Conservation (phyloP, 2,113 vertebrate genomes). For the Tyto alba region DNA sequence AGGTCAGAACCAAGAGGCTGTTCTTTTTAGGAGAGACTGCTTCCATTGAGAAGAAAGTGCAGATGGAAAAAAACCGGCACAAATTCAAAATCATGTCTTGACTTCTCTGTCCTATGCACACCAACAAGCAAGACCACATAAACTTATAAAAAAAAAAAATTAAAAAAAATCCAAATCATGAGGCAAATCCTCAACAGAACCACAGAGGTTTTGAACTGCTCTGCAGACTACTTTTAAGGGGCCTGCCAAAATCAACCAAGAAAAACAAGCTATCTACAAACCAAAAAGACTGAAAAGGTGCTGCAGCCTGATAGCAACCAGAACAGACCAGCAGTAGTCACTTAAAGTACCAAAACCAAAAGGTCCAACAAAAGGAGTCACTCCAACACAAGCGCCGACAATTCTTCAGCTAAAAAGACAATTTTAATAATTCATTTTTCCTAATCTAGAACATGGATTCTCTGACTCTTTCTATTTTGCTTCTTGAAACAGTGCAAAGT, state of each 20-base stretch:
- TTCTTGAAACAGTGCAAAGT: background rate
- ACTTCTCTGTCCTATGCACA: background rate
- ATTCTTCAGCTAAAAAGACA: background rate
- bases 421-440: too few species aligned
- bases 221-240: background rate
- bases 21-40: background rate
- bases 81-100: background rate
- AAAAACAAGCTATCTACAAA: background rate
- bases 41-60: background rate
- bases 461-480: background rate
- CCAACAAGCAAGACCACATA: background rate
- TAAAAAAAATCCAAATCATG: background rate
- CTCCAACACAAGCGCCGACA: background rate
- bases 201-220: background rate
- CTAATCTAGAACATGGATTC: background rate
- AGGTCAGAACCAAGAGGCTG: background rate
- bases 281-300: background rate
- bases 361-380: background rate
- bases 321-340: background rate
- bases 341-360: background rate
- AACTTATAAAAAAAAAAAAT: background rate
- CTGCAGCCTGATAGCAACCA: background rate
- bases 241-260: background rate
- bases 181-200: background rate
- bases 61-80: background rate